Evolutionary conservation across 2,888 invertebrate species (phyloP), one percentile per base, ranked within the genome.

Genomic region (Torymus tubicola): DNA sequence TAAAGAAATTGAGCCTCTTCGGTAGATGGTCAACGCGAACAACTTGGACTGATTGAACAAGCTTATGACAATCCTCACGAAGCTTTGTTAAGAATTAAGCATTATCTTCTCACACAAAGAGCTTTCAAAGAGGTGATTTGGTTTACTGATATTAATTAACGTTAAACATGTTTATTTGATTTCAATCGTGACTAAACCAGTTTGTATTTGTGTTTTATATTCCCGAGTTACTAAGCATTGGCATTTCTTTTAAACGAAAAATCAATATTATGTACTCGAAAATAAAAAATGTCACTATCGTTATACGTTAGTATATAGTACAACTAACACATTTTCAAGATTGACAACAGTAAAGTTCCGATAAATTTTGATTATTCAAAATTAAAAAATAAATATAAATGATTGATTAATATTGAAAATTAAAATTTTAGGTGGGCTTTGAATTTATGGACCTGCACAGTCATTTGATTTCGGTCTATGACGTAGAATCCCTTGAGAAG

Each of bases 401-500:
- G 42, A 42, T 42, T 42, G 42, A 42, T 42, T 8, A 42, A 4
- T 42, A 8, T 42, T 42, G 42, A 42, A 42, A 42, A 42, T 42
- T 8, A 42, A 42, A 42, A 42, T 42, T 42, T 53, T 86, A 96
- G 95, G 96, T 97, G 79, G 99, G 99, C 63, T 99, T 99, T 87
- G 99, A 99, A 91, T 99, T 99, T 91, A 99, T 99, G 99, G 99
- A 99, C 91, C 93, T 99, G 77, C 99, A 99, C 92, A 99, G 98
- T 81, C 99, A 99, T 89, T 92, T 99, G 82, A 98, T 99, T 83
- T 99, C 99, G 0, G 99, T 99, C 0, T 99, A 99, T 90, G 99
- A 99, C 90, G 99, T 99, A 61, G 99, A 99, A 88, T 99, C 99
- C 0, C 92, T 99, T 76, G 99, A 99, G 91, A 99, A 99, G 92